phyloP scores from a whole-genome alignment of 2,888 invertebrate species.

The Apamea monoglypha region DNA sequence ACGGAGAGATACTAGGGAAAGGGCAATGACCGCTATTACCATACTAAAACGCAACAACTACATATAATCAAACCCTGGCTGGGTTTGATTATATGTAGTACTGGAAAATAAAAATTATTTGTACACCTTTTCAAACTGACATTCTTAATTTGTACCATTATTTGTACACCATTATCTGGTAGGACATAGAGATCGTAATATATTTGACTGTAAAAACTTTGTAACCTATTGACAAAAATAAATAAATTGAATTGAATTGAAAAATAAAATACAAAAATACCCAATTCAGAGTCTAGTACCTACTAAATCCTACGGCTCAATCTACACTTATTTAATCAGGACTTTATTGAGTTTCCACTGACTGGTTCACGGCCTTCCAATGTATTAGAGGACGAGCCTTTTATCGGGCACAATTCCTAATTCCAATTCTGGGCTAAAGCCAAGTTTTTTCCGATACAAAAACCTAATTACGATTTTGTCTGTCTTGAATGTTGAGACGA shows the following conservation, averaged over 20 bases:
- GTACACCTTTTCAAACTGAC: too few species aligned
- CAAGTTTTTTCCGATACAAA: conserved; percentile 48
- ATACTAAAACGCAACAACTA: background rate
- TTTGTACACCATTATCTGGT: too few species aligned
- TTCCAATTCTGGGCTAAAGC: conserved; percentile 57
- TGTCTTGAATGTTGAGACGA: conserved; percentile 10
- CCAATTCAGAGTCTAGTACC: background rate
- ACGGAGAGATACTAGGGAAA: too few species aligned
- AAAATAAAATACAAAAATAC: conserved; percentile 1
- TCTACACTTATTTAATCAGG: conserved; percentile 42
- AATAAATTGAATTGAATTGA: background rate
- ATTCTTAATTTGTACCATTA: too few species aligned
- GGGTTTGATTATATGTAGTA: too few species aligned
- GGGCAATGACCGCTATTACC: background rate
- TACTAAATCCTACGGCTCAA: conserved; percentile 3
- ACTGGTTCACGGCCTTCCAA: conserved; percentile 30
- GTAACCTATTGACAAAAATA: too few species aligned
- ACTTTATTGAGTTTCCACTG: conserved; percentile 42
- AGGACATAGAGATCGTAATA: too few species aligned
- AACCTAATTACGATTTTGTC: conserved; percentile 50
- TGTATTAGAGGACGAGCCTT: conserved; percentile 33
- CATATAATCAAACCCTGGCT: background rate
- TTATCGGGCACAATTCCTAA: conserved; percentile 46
- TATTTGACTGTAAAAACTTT: too few species aligned
- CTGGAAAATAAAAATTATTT: background rate